Base-by-base conservation (phyloP, 2,113 vertebrate species). In the Cebus imitator region DNA sequence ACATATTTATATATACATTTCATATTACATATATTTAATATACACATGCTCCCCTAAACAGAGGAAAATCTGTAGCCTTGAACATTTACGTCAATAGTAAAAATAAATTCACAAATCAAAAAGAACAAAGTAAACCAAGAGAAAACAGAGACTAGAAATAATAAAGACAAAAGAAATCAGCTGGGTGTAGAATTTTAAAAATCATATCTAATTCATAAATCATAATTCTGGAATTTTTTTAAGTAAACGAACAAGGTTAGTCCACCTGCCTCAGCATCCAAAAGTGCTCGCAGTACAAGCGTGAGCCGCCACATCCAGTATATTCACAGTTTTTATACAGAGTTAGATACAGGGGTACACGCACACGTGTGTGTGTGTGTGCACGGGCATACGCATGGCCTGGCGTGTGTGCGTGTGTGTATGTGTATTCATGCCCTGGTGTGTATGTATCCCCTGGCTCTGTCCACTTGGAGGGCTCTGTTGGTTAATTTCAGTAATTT, bases 151-250 rank as follows among this genome's bases (percentile, higher is more conserved):
- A 17, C 35, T 52, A 6, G 21, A 82, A 90, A 92, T 37, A 79
- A 83, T 30, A 91, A 68, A 81, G 43, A 55, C 68, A 48, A 75
- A 87, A 64, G 4, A 82, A 61, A 87, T 52, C 61, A 82, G 72
- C 52, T 57, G 82, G 23, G 12, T 64, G 40, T 58, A 83, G 48
- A 92, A 82, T 45, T 90, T 79, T 61, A 3, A 87, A 81, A 45
- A 89, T 58, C 14, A 6, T 43, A 93, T 50, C 13, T 92, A 89
- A 50, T 58, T 78, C 23, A 70, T 90, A 94, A 96, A 90, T n/a
- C 50, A 50, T 81, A 86, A 90, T n/a, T 25, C 35, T 80, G 50
- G 10, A 18, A 8, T 57, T 61, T 52, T 92, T 91, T 68, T 50
- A 90, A 93, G 48, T 84, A 94, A 66, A 55, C 9, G 35, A 32